Evolutionary conservation across 1,140 invertebrate genomes (phyloP), one percentile per base, ranked within the genome.

Genomic region (Palaemon carinicauda): DNA sequence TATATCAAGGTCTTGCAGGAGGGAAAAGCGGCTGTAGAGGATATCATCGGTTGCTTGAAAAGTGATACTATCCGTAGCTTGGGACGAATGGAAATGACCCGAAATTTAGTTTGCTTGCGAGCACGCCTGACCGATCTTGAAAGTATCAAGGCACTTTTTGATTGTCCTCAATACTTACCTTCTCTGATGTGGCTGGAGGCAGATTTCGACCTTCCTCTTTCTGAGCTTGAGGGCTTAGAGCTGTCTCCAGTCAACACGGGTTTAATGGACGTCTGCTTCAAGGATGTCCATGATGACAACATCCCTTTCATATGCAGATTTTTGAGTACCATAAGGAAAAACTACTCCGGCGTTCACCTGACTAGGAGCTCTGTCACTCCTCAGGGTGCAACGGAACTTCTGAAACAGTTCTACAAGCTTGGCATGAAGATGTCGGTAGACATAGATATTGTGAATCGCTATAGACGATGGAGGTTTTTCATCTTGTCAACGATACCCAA

Each of bases 151-250:
- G 53, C 81, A 15, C 41, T 84, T 0, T 60, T 87, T 10, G 21
- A 24, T 19, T 51, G 65, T 33, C 88, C 86, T 2, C 14, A 12
- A 19, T 29, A 73, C 17, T n/a, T 89, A 10, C 74, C 84, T 9
- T 75, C 53, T 9, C 69, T 89, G 0, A 81, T 89, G 85, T 89
- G 88, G 88, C 82, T 89, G 0, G 88, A 89, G 84, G 82, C 71
- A 21, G 88, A 89, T 51, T 89, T 89, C 29, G 88, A 89, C 69
- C 21, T 89, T 17, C 54, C 50, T 53, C 27, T 80, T 17, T 50
- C 51, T 12, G 24, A 87, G 1, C 33, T 89, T 1, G 33, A 74
- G 7, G 60, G 80, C 12, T 19, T 50, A 3, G 24, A 60, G 21
- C 51, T 87, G 12, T 51, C 81, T 2, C 71, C 21, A 27, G 53